These are phyloP conservation scores for Uromys caudimaculatus DNA, from an alignment of 2,797 vertebrate species.

Conservation along the genomic window DNA sequence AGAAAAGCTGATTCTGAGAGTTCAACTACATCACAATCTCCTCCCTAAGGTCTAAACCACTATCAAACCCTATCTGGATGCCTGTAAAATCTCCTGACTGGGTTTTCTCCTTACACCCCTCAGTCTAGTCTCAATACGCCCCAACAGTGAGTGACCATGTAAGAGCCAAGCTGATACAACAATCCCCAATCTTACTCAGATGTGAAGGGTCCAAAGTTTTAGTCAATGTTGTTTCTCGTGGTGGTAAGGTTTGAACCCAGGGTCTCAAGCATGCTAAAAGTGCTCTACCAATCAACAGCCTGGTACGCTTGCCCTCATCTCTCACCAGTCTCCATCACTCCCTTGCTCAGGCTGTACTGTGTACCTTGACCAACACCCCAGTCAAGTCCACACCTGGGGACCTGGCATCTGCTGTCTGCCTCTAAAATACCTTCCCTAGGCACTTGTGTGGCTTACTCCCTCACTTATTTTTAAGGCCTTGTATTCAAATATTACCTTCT, in stretches of 20 bases:
- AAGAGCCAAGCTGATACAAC: not conserved
- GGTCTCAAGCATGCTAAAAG: not conserved
- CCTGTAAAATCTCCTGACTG: not conserved
- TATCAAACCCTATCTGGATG: not conserved
- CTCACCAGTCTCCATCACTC: not conserved
- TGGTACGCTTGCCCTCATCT: not conserved
- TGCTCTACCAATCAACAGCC: not conserved
- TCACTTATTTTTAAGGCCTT: conserved; percentile 42
- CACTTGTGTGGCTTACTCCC: not conserved
- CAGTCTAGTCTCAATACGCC: not conserved
- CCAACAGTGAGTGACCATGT: not conserved
- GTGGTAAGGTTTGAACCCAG: not conserved
- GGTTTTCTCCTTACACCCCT: not conserved
- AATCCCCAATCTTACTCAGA: not conserved
- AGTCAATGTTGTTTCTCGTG: not conserved
- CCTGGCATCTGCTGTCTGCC: conserved; percentile 8
- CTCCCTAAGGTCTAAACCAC: not conserved
- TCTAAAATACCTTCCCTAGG: not conserved
- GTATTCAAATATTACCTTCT: conserved; percentile 58
- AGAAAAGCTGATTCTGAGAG: conserved; percentile 8
- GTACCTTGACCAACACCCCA: not conserved
- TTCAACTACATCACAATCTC: not conserved
- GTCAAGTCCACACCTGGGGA: not conserved
- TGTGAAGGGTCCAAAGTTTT: not conserved
- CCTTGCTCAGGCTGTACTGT: not conserved